phyloP scores from a whole-genome alignment of 1,140 invertebrate genomes.

The Drosophila pseudoananassae region DNA sequence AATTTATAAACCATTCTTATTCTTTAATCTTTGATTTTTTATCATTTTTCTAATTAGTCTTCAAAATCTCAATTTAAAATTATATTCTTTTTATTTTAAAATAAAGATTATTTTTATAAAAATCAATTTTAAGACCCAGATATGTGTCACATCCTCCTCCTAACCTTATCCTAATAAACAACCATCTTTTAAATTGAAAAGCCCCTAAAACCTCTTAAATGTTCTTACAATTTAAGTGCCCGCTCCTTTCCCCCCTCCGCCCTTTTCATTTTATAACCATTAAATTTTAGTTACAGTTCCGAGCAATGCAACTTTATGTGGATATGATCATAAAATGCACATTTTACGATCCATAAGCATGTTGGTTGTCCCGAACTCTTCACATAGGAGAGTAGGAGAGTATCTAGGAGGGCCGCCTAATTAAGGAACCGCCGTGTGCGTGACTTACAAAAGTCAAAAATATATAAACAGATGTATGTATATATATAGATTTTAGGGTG shows the following conservation, averaged over 20 bases:
- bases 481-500: conserved; percentile 42
- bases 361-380: not conserved
- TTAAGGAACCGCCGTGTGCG: conserved; percentile 55
- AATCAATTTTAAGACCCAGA: no score
- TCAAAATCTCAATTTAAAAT: no score
- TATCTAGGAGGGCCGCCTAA: conserved; percentile 36
- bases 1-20: no score
- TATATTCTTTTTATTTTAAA: no score
- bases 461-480: not conserved
- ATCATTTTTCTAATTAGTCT: no score
- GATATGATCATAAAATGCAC: conserved; percentile 37
- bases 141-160: no score
- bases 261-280: conserved; percentile 4
- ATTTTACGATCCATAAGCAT: conserved; percentile 40
- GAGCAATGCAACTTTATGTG: conserved; percentile 20
- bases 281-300: conserved; percentile 21
- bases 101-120: no score
- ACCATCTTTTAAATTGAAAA: no score
- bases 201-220: not conserved
- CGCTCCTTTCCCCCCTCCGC: not conserved
- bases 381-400: no score
- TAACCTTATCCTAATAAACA: no score
- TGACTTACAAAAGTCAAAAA: conserved; percentile 67
- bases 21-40: no score
- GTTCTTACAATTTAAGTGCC: not conserved